A percentile compares a stretch with the other conserved stretches of the same genome.
Conservation (phyloP, 2,797 vertebrate species). For the Borostomias antarcticus region DNA sequence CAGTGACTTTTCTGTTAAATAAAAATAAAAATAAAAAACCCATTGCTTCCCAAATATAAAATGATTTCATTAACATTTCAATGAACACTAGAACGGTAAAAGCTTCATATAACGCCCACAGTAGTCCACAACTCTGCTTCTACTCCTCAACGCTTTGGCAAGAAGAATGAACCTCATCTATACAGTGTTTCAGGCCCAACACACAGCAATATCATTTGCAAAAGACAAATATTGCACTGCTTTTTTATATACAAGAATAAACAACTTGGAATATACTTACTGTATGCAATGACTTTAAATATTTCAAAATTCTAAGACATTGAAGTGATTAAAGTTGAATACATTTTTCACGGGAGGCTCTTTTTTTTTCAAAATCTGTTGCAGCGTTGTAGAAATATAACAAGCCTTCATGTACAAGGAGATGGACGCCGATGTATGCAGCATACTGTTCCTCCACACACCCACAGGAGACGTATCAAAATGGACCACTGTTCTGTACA, state of each 20-base stretch:
- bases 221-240: slow-evolving; percentile 89
- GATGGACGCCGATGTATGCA: slow-evolving; percentile 68
- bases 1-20: slow-evolving; percentile 93
- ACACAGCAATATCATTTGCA: slow-evolving; percentile 88
- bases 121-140: slow-evolving; percentile 78
- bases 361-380: slow-evolving; percentile 36
- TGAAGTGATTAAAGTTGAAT: slow-evolving; percentile 72
- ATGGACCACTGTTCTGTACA: slow-evolving; percentile 75
- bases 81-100: slow-evolving; percentile 89
- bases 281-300: slow-evolving; percentile 69
- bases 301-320: slow-evolving; percentile 72
- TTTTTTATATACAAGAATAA: slow-evolving; percentile 87
- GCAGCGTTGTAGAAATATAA: slow-evolving; percentile 81
- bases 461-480: slow-evolving; percentile 68
- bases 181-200: slow-evolving; percentile 93
- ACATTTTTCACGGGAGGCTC: slow-evolving; percentile 56
- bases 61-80: slow-evolving; percentile 87
- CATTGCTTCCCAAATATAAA: slow-evolving; percentile 89
- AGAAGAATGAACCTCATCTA: slow-evolving; percentile 81
- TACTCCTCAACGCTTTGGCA: slow-evolving; percentile 90
- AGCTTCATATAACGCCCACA: slow-evolving; percentile 84
- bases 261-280: slow-evolving; percentile 72
- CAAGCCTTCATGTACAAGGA: slow-evolving; percentile 76
- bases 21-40: slow-evolving; percentile 92
- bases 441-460: slow-evolving; percentile 58